A percentile compares a stretch with the other conserved stretches of the same genome.
Conservation (phyloP, 2,797 vertebrate genomes). For the Cygnus olor region DNA sequence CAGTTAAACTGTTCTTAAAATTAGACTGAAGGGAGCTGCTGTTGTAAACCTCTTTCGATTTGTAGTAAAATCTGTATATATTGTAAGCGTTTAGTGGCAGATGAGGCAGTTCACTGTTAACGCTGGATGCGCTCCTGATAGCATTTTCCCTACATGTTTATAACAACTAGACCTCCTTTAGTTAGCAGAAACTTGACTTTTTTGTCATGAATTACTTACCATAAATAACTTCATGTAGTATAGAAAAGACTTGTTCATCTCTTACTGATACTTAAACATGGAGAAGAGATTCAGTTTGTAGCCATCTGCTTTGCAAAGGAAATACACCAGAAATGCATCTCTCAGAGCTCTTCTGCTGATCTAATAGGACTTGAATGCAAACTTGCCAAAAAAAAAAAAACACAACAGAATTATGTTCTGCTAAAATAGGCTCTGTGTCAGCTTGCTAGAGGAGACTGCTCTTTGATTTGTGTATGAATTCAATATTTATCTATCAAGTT, state of each 20-base stretch:
- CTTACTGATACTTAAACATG: background rate
- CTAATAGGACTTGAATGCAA: background rate
- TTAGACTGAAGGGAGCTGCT: background rate
- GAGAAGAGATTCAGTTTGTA: background rate
- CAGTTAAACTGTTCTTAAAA: background rate
- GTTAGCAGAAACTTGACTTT: background rate
- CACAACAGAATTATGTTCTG: background rate
- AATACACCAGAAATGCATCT: background rate
- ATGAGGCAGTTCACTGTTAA: background rate
- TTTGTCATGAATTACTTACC: background rate
- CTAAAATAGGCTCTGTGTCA: background rate
- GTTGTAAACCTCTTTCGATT: background rate
- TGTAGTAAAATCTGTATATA: rapidly evolving
- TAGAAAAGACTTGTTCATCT: background rate
- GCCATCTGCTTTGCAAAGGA: background rate
- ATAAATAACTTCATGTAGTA: background rate
- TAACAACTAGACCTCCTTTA: background rate
- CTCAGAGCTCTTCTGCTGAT: background rate
- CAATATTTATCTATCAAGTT: background rate
- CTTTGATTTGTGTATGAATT: background rate
- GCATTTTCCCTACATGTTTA: background rate
- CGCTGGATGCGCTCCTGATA: background rate
- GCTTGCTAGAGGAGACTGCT: background rate
- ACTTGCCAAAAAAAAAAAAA: background rate
- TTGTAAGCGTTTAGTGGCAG: background rate